phyloP scores from a whole-genome alignment of 2,113 vertebrate species.

The Maylandia zebra region DNA sequence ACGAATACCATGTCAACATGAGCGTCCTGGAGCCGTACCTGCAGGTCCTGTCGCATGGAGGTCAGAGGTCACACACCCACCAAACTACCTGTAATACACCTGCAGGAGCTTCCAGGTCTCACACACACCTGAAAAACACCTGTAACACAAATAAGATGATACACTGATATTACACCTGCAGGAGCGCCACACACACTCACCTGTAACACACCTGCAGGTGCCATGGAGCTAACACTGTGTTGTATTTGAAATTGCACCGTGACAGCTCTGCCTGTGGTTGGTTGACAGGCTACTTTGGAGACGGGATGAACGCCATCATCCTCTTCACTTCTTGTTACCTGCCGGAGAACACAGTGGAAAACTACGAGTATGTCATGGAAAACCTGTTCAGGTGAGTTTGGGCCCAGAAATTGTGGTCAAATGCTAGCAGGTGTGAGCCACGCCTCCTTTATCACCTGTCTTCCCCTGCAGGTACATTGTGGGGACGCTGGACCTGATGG shows the following conservation, averaged over 20 bases:
- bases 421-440: background rate
- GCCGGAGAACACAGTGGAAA: slow-evolving; percentile 72
- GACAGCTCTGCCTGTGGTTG: background rate
- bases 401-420: background rate
- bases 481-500: slow-evolving; percentile 78
- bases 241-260: background rate
- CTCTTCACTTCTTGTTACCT: slow-evolving; percentile 79
- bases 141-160: background rate
- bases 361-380: slow-evolving; percentile 83
- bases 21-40: slow-evolving; percentile 76
- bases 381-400: slow-evolving; percentile 77
- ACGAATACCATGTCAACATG: slow-evolving; percentile 75
- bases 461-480: slow-evolving; percentile 72
- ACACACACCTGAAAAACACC: background rate
- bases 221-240: background rate
- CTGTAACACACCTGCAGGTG: background rate
- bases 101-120: background rate
- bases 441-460: background rate
- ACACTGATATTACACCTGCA: background rate
- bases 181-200: background rate
- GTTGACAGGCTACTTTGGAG: slow-evolving; percentile 75
- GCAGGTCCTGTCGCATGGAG: slow-evolving; percentile 78
- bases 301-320: slow-evolving; percentile 77
- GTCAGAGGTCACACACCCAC: slow-evolving; percentile 61
- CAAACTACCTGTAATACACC: background rate